Conservation (phyloP, 2,888 invertebrate genomes). For the Suillia variegata region DNA sequence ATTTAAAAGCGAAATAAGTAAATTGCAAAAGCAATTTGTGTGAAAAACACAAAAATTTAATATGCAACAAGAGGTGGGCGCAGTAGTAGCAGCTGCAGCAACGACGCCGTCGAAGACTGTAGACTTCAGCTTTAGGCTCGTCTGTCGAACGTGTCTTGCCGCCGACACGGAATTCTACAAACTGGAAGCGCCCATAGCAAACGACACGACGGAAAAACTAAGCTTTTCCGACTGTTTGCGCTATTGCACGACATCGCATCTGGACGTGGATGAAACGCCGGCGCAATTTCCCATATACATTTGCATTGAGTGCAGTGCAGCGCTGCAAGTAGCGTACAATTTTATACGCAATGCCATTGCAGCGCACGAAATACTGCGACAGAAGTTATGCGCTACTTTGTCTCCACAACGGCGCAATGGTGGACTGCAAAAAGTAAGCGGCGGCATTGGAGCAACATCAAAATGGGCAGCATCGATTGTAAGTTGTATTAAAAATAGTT, state of each 20-base stretch:
- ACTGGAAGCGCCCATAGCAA: slow-evolving; percentile 40
- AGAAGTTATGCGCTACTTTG: slow-evolving; percentile 32
- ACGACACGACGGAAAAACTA: slow-evolving; percentile 31
- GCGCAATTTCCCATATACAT: slow-evolving; percentile 44
- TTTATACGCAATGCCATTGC: slow-evolving; percentile 46
- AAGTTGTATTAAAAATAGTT: no score
- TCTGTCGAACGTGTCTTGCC: slow-evolving; percentile 51
- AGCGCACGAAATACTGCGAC: slow-evolving; percentile 49
- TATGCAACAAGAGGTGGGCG: no score
- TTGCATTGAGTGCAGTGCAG: slow-evolving; percentile 46
- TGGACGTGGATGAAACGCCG: slow-evolving; percentile 40
- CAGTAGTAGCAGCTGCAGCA: no score
- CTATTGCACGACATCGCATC: slow-evolving; percentile 42
- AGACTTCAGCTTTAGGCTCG: slow-evolving; percentile 42
- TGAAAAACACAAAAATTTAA: no score
- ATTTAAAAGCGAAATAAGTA: no score
- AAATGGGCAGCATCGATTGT: no score
- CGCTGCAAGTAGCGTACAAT: slow-evolving; percentile 46
- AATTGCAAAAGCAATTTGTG: no score
- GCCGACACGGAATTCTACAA: slow-evolving; percentile 46
- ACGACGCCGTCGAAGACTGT: no score
- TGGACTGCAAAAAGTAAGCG: no score
- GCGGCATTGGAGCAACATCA: no score
- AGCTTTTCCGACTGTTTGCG: slow-evolving; percentile 44
- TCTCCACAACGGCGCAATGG: slow-evolving; percentile 1